Evolutionary conservation across 1,140 invertebrate species (phyloP), one percentile per base, ranked within the genome.

Genomic region (Sycobia sp.): DNA sequence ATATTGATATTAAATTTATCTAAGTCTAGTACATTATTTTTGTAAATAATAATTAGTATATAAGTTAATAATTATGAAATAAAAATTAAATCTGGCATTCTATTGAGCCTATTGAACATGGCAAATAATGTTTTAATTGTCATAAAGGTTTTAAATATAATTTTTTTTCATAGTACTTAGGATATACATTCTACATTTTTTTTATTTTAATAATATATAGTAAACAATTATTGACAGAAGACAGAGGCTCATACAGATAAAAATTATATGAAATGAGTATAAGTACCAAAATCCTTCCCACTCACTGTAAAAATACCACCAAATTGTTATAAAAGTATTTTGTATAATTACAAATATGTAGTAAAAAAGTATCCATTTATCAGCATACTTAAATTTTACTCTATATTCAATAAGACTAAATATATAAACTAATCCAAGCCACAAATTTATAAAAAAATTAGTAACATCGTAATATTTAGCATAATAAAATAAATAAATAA

Each of bases 381-480:
- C 84, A 4, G 89, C 85, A 66, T 87, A 85, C 55, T 85, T 88
- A 67, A 91, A 91, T 77, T 87, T 88, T 43, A 90, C 86, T 67
- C 89, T 88, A 66, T 90, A 90, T 70, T 91, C 90, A 66, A 91
- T 87, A 23, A 90, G 77, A 71, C 88, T 88, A 71, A 90, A 87
- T 29, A 90, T 82, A 67, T 90, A 91, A 50, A 91, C 82, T 58
- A 89, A 84, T 27, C 87, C 88, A 1, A 91, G 82, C 78, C 79
- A 76, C 83, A 88, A 58, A 86, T 81, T 77, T 82, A 90, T 75
- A 84, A 90, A 34, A 74, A 82, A 65, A 50, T 73, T 84, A 54
- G 75, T 83, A 5, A 81, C 79, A 9, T 86, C 84, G 64, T 86
- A 84, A 20, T 84, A 85, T 64, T 81, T 78, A 1, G 84, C 79